A percentile compares a stretch with the other conserved stretches of the same genome.
phyloP scores from a whole-genome alignment of 2,888 invertebrate genomes.

The Dynastes tityus region DNA sequence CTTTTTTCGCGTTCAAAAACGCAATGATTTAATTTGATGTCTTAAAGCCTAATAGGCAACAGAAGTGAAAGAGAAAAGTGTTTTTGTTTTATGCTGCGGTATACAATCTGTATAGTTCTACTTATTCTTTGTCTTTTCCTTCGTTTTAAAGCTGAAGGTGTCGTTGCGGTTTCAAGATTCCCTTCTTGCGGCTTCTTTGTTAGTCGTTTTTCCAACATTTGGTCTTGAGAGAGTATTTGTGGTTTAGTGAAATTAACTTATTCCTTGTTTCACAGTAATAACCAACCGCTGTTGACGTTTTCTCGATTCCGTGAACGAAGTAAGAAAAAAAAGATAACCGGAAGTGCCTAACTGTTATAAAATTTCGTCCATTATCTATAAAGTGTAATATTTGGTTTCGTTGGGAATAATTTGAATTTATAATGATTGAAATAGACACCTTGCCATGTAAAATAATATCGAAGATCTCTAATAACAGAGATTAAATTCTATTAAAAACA shows the following conservation, averaged over 20 bases:
- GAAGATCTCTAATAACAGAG: background rate
- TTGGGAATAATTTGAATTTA: background rate
- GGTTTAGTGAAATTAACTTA: slow-evolving; percentile 34
- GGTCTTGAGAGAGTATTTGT: slow-evolving; percentile 15
- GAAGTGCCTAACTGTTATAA: slow-evolving; percentile 19
- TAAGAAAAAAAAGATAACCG: background rate
- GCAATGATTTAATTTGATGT: no score
- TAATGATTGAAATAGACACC: background rate
- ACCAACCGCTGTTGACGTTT: background rate
- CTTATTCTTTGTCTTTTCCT: background rate
- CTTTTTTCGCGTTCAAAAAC: no score
- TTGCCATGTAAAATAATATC: background rate
- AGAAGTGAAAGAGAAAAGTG: background rate
- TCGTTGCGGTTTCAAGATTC: slow-evolving; percentile 33
- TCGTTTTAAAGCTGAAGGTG: slow-evolving; percentile 13
- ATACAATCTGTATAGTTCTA: background rate
- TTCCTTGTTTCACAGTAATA: background rate
- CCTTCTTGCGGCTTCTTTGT: slow-evolving; percentile 37
- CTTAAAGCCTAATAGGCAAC: background rate
- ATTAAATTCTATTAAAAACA: background rate
- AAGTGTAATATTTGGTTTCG: slow-evolving; percentile 5
- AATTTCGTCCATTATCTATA: slow-evolving; percentile 1
- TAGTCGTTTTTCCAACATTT: slow-evolving; percentile 33
- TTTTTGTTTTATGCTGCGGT: background rate
- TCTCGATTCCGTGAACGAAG: background rate